Evolutionary conservation across 2,113 vertebrate species (phyloP), one percentile per base, ranked within the genome.

Genomic region (Donacobius atricapilla): DNA sequence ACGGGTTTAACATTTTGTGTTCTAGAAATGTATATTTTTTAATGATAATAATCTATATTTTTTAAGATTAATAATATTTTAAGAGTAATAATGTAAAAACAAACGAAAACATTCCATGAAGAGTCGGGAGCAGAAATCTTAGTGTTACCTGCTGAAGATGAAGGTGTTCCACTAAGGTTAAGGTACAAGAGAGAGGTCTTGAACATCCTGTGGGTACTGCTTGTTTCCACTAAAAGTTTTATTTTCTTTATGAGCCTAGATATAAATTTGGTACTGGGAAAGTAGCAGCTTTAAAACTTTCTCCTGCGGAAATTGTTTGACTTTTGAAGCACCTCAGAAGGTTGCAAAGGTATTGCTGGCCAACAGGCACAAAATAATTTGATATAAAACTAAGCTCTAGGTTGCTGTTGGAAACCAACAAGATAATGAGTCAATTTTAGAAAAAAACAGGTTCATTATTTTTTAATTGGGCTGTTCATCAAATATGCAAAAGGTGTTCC

Each of bases 381-480:
- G 75, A 77, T 93, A 33, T 28, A 92, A 87, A 71, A 70, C 69
- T 56, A 23, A 91, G 42, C 53, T 91, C 48, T 85, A 72, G 83
- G 50, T 64, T 95, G 78, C 81, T 92, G 35, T 86, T 94, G 72
- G 76, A 96, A 95, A 89, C 75, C 47, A 91, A 57, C 35, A 83
- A 45, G 69, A 88, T 96, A 97, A 96, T 96, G 95, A 97, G 77
- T 96, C 44, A 15, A 22, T 84, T 95, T 94, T 50, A 90, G 56
- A 40, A 87, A 91, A 87, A 90, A 92, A 89, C 28, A 79, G 47
- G 53, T 92, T 97, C 91, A 93, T 97, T 97, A 96, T 95, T 97
- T 97, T 97, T 97, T 96, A 97, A 97, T 96, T 97, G 91, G 83
- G n/a, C 47, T 79, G 44, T 88, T 96, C 89, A 92, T 95, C 80